Conservation (phyloP, 1,140 invertebrate genomes). For the Atta cephalotes region DNA sequence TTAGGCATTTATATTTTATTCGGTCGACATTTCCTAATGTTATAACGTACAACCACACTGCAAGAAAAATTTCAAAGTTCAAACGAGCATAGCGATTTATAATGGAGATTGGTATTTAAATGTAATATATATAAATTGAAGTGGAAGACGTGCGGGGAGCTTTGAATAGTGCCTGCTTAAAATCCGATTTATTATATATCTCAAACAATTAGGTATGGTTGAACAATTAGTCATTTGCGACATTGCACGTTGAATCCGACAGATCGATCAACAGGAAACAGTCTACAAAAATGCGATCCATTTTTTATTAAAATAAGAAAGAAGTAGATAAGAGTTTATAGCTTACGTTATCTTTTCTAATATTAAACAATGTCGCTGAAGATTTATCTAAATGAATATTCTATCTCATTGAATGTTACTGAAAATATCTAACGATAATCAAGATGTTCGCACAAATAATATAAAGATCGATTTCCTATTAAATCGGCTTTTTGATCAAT, state of each 20-base stretch:
- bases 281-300: neutral
- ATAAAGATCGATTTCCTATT: neutral
- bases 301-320: neutral
- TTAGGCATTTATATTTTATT: constrained; percentile 61
- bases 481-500: neutral
- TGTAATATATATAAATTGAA: constrained; percentile 71
- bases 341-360: neutral
- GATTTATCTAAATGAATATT: neutral
- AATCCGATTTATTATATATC: constrained; percentile 77
- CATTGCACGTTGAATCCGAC: constrained; percentile 29
- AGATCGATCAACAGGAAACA: neutral
- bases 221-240: constrained; percentile 39
- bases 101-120: constrained; percentile 72
- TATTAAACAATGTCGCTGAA: neutral
- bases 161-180: constrained; percentile 86
- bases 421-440: neutral
- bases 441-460: neutral
- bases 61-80: constrained; percentile 70
- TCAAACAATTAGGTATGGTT: constrained; percentile 69
- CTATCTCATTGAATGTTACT: neutral
- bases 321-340: neutral
- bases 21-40: constrained; percentile 45
- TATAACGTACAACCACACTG: constrained; percentile 54
- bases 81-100: constrained; percentile 69
- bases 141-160: constrained; percentile 78